phyloP scores from a whole-genome alignment of 2,797 vertebrate species.

The Phoxinus dragarum region DNA sequence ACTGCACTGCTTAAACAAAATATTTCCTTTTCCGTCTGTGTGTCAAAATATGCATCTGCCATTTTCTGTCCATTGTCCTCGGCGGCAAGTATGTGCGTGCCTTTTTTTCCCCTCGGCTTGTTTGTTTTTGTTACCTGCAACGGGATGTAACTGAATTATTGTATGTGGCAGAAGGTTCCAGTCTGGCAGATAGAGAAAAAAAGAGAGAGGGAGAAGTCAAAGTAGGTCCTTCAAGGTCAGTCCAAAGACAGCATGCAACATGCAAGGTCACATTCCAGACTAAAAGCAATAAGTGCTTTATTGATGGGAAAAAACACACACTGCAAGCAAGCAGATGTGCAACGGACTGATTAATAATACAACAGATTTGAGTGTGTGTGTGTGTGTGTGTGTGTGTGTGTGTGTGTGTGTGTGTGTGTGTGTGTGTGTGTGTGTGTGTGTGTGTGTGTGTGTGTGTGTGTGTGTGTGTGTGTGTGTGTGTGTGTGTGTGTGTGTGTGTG shows the following conservation, averaged over 20 bases:
- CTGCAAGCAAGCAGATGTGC: conserved; percentile 77
- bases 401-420: conserved; percentile 35
- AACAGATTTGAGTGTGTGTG: conserved; percentile 74
- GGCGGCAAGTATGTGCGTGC: conserved; percentile 56
- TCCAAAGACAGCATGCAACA: conserved; percentile 77
- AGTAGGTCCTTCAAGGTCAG: conserved; percentile 85
- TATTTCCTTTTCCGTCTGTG: conserved; percentile 76
- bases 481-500: conserved; percentile 39
- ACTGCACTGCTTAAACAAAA: conserved; percentile 73
- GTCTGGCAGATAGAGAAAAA: conserved; percentile 41
- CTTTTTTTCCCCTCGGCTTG: conserved; percentile 53
- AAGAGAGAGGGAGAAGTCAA: conserved; percentile 69
- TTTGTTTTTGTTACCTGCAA: conserved; percentile 61
- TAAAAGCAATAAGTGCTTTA: conserved; percentile 94
- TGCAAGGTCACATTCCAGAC: conserved; percentile 87
- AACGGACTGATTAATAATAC: conserved; percentile 82
- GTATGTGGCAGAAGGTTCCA: conserved; percentile 74
- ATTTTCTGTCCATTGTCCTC: conserved; percentile 76
- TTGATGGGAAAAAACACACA: conserved; percentile 80
- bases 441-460: conserved; percentile 54
- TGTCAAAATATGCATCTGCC: conserved; percentile 78
- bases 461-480: conserved; percentile 55
- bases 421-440: conserved; percentile 42
- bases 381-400: conserved; percentile 32
- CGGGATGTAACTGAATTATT: conserved; percentile 68